These are phyloP conservation scores for Neolamprologus multifasciatus DNA, from an alignment of 2,797 vertebrate species.

Conservation along the genomic window DNA sequence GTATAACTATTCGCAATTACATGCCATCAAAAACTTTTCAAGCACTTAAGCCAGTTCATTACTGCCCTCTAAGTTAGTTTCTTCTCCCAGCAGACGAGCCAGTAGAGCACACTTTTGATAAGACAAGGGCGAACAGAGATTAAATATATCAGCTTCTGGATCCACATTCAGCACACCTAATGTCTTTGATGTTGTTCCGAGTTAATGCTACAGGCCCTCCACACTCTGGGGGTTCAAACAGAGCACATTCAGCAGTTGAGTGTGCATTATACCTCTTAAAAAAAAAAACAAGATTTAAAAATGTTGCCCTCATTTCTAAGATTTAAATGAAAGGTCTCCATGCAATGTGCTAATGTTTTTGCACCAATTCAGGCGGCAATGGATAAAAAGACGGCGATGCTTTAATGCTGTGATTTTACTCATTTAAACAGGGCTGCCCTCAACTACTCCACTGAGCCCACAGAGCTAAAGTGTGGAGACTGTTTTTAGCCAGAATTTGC, in stretches of 20 bases:
- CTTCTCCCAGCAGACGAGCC: not conserved
- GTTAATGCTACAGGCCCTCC: not conserved
- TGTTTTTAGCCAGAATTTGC: not conserved
- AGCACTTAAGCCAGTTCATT: not conserved
- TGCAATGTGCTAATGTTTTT: not conserved
- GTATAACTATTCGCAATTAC: not conserved
- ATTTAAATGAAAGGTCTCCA: not conserved
- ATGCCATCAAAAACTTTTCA: not conserved
- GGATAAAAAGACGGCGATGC: not conserved
- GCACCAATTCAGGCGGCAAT: not conserved
- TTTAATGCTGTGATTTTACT: not conserved
- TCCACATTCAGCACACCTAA: not conserved
- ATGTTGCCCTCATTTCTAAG: not conserved
- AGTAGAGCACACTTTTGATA: not conserved
- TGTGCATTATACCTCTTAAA: not conserved
- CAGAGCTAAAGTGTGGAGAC: not conserved
- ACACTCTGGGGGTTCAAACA: not conserved
- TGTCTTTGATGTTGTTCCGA: not conserved
- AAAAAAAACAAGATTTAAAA: not conserved
- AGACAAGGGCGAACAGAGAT: not conserved
- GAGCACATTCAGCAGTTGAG: not conserved
- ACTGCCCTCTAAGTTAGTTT: not conserved
- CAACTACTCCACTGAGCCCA: not conserved
- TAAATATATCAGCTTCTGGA: not conserved
- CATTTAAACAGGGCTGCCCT: not conserved